These are phyloP conservation scores for Drosophila fungiperda DNA, from an alignment of 2,888 invertebrate species.

Conservation along the genomic window DNA sequence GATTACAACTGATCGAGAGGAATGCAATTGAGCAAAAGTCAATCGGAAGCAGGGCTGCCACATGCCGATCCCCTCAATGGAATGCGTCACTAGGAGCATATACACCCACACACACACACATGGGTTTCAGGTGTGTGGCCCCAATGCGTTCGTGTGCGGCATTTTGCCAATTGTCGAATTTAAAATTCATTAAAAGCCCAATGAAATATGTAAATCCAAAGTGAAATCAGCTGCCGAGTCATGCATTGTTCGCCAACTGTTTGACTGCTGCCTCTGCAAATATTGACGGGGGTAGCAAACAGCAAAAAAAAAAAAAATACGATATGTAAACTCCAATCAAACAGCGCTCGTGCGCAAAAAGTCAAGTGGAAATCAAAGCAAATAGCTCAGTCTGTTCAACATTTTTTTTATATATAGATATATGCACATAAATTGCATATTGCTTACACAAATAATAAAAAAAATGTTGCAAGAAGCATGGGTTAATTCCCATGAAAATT, in stretches of 20 bases:
- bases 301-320: slow-evolving; percentile 27
- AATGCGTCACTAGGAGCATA: slow-evolving; percentile 15
- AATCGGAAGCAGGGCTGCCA: slow-evolving; percentile 45
- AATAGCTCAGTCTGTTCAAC: slow-evolving; percentile 53
- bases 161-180: slow-evolving; percentile 78
- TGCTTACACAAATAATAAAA: slow-evolving; percentile 45
- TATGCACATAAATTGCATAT: slow-evolving; percentile 72
- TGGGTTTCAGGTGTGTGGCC: slow-evolving; percentile 60
- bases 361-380: slow-evolving; percentile 78
- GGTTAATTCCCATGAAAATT: slow-evolving; percentile 80
- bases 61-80: slow-evolving; percentile 43
- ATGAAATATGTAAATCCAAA: slow-evolving; percentile 77
- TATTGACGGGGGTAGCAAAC: slow-evolving; percentile 54
- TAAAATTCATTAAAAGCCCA: slow-evolving; percentile 83
- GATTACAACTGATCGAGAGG: slow-evolving; percentile 20
- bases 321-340: slow-evolving; percentile 54
- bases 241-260: slow-evolving; percentile 55
- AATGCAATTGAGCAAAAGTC: slow-evolving; percentile 68
- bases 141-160: slow-evolving; percentile 60
- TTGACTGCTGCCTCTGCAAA: slow-evolving; percentile 72
- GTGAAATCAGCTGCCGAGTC: slow-evolving; percentile 46
- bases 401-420: slow-evolving; percentile 46
- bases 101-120: not conserved
- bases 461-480: slow-evolving; percentile 47
- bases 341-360: slow-evolving; percentile 52